Percentiles rank a stretch among this genome's conserved stretches.
phyloP scores from a whole-genome alignment of 2,888 invertebrate species.

The Lagria hirta region DNA sequence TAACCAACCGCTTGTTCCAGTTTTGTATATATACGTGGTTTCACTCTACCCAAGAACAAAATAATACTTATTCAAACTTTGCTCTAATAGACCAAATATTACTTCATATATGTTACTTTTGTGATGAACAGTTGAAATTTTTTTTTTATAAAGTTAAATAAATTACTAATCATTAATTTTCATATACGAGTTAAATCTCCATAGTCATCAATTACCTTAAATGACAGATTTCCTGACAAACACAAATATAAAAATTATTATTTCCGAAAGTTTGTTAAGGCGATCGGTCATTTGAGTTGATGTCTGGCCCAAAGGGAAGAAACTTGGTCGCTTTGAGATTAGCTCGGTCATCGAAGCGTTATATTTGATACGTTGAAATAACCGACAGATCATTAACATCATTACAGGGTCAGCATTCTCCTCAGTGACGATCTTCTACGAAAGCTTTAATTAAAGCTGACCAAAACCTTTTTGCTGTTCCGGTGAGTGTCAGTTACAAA shows the following conservation, averaged over 20 bases:
- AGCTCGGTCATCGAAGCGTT: constrained; percentile 9
- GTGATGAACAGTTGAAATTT: too few relatives aligned
- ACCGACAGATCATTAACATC: constrained; percentile 33
- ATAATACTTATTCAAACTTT: too few relatives aligned
- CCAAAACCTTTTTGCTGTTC: constrained; percentile 5
- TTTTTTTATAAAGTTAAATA: too few relatives aligned
- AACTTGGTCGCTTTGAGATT: constrained; percentile 10
- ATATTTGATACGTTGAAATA: constrained; percentile 31
- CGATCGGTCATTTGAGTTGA: constrained; percentile 18
- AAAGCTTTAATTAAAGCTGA: constrained; percentile 24
- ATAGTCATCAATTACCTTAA: too few relatives aligned
- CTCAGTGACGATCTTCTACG: constrained; percentile 7
- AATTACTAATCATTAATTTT: too few relatives aligned
- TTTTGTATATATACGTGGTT: too few relatives aligned
- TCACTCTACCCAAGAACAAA: too few relatives aligned
- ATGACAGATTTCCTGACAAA: constrained; percentile 8
- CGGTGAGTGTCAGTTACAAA: constrained; percentile 6
- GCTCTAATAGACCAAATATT: too few relatives aligned
- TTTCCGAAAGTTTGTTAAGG: constrained; percentile 3
- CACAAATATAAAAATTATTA: constrained; percentile 8
- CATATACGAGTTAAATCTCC: too few relatives aligned
- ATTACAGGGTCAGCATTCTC: constrained; percentile 23
- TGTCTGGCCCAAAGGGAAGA: too few relatives aligned
- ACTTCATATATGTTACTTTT: too few relatives aligned
- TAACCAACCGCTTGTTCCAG: too few relatives aligned